These are phyloP conservation scores for Phaethon lepturus DNA, from an alignment of 2,113 vertebrate genomes.

Conservation along the genomic window DNA sequence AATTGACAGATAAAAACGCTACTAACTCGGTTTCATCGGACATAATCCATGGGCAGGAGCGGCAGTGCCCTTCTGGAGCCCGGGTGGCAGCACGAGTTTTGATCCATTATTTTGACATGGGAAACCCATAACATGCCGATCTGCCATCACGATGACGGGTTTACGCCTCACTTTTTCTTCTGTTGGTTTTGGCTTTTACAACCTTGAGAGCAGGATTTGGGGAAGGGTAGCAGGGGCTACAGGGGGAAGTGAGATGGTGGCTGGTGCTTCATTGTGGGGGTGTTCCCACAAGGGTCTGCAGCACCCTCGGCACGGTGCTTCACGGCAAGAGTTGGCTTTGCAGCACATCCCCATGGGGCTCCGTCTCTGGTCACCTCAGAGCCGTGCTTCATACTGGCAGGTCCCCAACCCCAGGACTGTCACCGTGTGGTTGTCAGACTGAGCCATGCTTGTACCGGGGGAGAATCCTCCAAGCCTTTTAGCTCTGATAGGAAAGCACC, in stretches of 20 bases:
- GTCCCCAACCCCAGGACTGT: not conserved
- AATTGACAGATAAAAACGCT: conserved; percentile 73
- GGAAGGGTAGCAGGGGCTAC: not conserved
- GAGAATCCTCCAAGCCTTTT: not conserved
- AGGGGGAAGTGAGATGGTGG: not conserved
- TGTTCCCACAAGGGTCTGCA: accelerated
- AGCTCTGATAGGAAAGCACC: not conserved
- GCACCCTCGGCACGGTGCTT: accelerated
- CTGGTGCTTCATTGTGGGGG: not conserved
- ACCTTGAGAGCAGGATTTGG: not conserved
- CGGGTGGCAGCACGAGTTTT: not conserved
- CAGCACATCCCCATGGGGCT: accelerated
- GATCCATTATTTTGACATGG: conserved; percentile 33
- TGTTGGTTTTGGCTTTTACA: not conserved
- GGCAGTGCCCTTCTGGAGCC: conserved; percentile 4
- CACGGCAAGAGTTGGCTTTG: not conserved
- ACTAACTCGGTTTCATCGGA: conserved; percentile 63
- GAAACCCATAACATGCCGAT: not conserved
- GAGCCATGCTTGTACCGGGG: accelerated
- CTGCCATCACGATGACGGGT: accelerated
- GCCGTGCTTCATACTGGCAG: not conserved
- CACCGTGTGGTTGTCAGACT: not conserved
- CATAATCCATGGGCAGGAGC: conserved; percentile 59
- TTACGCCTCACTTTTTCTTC: not conserved
- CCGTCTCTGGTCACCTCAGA: accelerated